phyloP scores from a whole-genome alignment of 2,113 vertebrate genomes.

The Chamaea fasciata region DNA sequence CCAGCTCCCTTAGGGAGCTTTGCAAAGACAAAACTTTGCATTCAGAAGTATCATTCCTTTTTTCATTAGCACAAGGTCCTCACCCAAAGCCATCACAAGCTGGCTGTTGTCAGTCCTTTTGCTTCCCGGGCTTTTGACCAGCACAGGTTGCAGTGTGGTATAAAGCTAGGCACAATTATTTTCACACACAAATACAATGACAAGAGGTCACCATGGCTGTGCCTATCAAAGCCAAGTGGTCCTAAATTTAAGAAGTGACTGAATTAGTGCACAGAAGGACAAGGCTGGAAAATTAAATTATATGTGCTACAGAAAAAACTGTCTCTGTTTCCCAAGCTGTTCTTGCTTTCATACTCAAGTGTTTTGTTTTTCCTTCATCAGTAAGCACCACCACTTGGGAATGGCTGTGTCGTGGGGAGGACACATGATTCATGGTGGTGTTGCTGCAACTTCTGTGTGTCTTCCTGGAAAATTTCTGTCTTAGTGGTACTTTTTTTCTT shows the following conservation, averaged over 20 bases:
- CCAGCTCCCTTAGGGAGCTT: background rate
- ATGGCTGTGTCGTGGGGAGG: background rate
- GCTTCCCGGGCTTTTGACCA: background rate
- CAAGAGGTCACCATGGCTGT: background rate
- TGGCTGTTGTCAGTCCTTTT: background rate
- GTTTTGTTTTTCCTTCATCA: background rate
- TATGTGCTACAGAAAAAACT: background rate
- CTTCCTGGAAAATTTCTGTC: constrained; percentile 23
- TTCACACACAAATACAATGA: background rate
- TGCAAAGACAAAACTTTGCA: background rate
- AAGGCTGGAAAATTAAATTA: background rate
- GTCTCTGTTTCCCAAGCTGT: background rate
- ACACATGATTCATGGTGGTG: background rate
- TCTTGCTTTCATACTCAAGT: background rate
- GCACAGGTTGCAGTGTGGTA: background rate
- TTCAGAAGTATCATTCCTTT: background rate
- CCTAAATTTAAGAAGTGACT: background rate
- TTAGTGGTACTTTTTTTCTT: background rate
- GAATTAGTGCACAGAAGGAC: background rate
- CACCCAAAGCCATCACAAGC: background rate
- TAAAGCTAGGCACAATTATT: background rate
- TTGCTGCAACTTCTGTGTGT: constrained; percentile 9
- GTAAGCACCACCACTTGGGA: background rate
- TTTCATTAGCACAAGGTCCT: background rate
- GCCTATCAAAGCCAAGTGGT: background rate